Conservation (phyloP, 2,888 invertebrate species). For the Anodontia alba region DNA sequence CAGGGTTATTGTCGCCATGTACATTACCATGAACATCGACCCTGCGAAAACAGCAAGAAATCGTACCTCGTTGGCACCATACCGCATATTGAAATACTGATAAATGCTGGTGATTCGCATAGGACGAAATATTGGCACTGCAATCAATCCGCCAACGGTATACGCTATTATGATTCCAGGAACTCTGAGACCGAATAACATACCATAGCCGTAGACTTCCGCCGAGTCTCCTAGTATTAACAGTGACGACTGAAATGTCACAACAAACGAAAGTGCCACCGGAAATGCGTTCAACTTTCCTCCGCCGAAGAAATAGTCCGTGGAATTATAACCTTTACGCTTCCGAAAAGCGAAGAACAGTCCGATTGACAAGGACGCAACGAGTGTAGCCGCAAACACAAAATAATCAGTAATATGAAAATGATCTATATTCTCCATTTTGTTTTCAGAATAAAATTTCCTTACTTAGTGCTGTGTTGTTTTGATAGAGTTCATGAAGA, state of each 20-base stretch:
- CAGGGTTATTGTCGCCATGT: constrained; percentile 30
- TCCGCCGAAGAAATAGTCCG: constrained; percentile 36
- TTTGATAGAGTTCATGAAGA: constrained; percentile 1
- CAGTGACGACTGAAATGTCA: constrained; percentile 37
- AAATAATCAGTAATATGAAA: constrained; percentile 33
- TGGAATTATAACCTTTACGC: constrained; percentile 12
- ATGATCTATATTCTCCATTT: neutral
- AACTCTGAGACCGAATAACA: constrained; percentile 10
- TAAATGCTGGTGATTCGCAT: constrained; percentile 41
- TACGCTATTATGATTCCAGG: neutral
- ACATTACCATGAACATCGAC: constrained; percentile 21
- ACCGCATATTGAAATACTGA: constrained; percentile 26
- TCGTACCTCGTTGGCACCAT: constrained; percentile 33
- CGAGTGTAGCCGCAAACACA: constrained; percentile 27
- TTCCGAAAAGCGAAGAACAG: constrained; percentile 37
- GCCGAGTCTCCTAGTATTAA: constrained; percentile 32
- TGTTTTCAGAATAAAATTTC: no score
- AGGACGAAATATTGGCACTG: constrained; percentile 2
- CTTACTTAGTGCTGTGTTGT: neutral
- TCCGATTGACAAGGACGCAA: constrained; percentile 38
- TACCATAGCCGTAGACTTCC: constrained; percentile 26
- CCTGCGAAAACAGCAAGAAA: constrained; percentile 22
- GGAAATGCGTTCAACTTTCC: constrained; percentile 20
- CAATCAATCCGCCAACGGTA: neutral
- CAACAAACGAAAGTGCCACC: constrained; percentile 29